These are phyloP conservation scores for Hyla sarda DNA, from an alignment of 2,113 vertebrate species.

Conservation along the genomic window DNA sequence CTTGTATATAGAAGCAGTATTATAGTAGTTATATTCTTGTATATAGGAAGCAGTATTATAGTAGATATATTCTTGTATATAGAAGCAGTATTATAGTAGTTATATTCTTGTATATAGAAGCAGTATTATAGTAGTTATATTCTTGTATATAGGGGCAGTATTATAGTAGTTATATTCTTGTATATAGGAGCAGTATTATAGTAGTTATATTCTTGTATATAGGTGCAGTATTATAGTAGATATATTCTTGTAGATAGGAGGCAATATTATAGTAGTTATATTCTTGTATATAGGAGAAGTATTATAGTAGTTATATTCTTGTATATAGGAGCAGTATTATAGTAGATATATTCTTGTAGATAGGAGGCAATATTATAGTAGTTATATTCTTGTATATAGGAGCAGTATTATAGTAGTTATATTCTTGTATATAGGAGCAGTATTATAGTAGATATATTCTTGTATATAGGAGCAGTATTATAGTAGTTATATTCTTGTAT, in stretches of 20 bases:
- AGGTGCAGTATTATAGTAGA: not conserved
- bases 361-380: not conserved
- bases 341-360: not conserved
- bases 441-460: not conserved
- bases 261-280: not conserved
- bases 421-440: not conserved
- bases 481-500: constrained; percentile 2
- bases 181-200: too few species aligned
- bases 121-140: too few species aligned
- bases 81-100: too few species aligned
- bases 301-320: not conserved
- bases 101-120: too few species aligned
- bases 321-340: not conserved
- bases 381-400: too few species aligned
- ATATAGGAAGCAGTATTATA: too few species aligned
- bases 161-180: too few species aligned
- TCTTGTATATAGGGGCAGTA: too few species aligned
- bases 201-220: not conserved
- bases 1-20: too few species aligned
- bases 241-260: not conserved
- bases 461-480: not conserved
- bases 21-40: not conserved
- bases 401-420: not conserved
- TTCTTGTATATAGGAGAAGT: not conserved
- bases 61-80: too few species aligned